phyloP scores from a whole-genome alignment of 2,888 invertebrate genomes.

The Apocheima hispidaria region DNA sequence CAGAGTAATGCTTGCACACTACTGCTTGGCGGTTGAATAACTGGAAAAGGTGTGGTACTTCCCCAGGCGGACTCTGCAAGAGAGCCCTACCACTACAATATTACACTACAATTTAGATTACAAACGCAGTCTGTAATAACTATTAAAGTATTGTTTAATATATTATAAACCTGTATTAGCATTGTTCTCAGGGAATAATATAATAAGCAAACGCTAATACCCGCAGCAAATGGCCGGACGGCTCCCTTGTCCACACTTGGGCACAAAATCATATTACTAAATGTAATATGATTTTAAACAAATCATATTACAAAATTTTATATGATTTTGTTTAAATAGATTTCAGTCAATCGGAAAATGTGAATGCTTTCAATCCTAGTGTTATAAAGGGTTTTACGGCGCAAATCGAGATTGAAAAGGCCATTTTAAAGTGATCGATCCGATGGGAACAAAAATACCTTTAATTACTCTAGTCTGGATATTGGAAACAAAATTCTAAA shows the following conservation, averaged over 20 bases:
- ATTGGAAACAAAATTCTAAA: too few relatives aligned
- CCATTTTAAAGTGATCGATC: too few relatives aligned
- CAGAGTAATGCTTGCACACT: too few relatives aligned
- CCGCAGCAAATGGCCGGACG: slow-evolving; percentile 8
- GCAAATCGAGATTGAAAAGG: too few relatives aligned
- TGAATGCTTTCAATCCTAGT: background rate
- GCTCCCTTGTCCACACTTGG: background rate
- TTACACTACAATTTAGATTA: background rate
- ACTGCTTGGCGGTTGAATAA: too few relatives aligned
- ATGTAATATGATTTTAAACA: background rate
- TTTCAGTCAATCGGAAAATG: background rate
- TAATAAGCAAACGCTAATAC: slow-evolving; percentile 9
- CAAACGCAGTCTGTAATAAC: background rate
- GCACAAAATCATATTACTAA: background rate
- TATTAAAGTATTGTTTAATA: background rate
- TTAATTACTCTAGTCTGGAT: too few relatives aligned
- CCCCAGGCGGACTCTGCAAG: too few relatives aligned
- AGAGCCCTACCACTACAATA: too few relatives aligned
- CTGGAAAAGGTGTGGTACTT: too few relatives aligned
- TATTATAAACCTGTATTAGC: slow-evolving; percentile 1
- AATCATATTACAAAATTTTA: background rate
- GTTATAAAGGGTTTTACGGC: background rate
- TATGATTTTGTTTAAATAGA: background rate
- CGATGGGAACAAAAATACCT: too few relatives aligned
- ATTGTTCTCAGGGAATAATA: slow-evolving; percentile 12